These are phyloP conservation scores for Thymelicus lineola DNA, from an alignment of 2,888 invertebrate species.

Conservation along the genomic window DNA sequence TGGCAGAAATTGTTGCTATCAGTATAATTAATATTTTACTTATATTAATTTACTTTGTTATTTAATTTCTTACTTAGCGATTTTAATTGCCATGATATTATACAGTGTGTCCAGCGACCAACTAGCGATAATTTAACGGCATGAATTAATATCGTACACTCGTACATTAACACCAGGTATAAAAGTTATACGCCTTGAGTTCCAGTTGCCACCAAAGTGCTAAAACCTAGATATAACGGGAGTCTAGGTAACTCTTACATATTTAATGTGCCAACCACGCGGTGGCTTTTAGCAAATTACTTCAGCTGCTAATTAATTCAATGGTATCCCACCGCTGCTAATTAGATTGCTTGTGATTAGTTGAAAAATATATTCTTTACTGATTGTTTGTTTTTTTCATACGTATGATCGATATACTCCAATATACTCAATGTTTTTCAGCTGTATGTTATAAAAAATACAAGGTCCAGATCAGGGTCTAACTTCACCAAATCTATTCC, in stretches of 20 bases:
- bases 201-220: neutral
- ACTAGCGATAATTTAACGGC: too few relatives aligned
- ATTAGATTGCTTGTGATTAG: constrained; percentile 10
- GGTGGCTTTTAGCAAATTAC: constrained; percentile 44
- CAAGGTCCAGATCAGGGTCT: too few relatives aligned
- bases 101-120: too few relatives aligned
- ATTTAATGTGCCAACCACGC: constrained; percentile 38
- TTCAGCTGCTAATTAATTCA: constrained; percentile 37
- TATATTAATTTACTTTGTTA: neutral
- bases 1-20: constrained; percentile 6
- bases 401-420: neutral
- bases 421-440: too few relatives aligned
- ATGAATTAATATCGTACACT: too few relatives aligned
- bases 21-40: constrained; percentile 8
- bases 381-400: neutral
- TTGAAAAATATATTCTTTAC: neutral
- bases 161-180: too few relatives aligned
- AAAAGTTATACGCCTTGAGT: too few relatives aligned
- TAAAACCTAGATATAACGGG: constrained; percentile 6
- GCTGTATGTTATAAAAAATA: too few relatives aligned
- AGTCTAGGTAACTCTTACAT: constrained; percentile 40
- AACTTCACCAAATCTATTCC: too few relatives aligned
- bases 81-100: neutral
- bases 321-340: constrained; percentile 20
- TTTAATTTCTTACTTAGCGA: neutral